phyloP scores from a whole-genome alignment of 2,113 vertebrate species.

The Cyprinus carpio region DNA sequence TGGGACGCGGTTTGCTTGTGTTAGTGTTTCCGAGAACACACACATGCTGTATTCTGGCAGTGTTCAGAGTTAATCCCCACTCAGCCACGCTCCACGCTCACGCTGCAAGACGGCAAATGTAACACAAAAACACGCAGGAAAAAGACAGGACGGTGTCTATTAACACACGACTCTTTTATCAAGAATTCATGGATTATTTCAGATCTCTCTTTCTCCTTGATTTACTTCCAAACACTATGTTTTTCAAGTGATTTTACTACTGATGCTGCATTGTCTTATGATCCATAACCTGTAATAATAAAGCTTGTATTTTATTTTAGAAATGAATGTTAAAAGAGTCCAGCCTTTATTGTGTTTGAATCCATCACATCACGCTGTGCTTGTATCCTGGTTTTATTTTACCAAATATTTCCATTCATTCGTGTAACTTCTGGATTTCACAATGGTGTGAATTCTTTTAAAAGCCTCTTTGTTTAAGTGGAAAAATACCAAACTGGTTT shows the following conservation, averaged over 20 bases:
- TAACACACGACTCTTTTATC: slow-evolving; percentile 9
- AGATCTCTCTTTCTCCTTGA: not conserved
- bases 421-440: not conserved
- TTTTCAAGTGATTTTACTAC: slow-evolving; percentile 5
- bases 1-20: slow-evolving; percentile 57
- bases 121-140: not conserved
- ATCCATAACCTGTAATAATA: slow-evolving; percentile 43
- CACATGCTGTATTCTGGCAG: slow-evolving; percentile 35
- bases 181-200: not conserved
- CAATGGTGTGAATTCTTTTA: slow-evolving; percentile 13
- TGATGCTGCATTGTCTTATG: slow-evolving; percentile 29
- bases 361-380: not conserved
- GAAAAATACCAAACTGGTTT: slow-evolving; percentile 35
- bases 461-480: slow-evolving; percentile 38
- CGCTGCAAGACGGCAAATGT: slow-evolving; percentile 6
- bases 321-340: slow-evolving; percentile 21
- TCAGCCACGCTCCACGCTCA: slow-evolving; percentile 69
- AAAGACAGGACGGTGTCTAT: slow-evolving; percentile 26
- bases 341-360: not conserved
- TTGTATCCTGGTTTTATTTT: not conserved
- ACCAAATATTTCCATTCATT: not conserved
- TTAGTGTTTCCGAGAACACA: slow-evolving; percentile 38
- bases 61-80: slow-evolving; percentile 77
- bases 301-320: slow-evolving; percentile 48
- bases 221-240: not conserved